phyloP scores from a whole-genome alignment of 2,888 invertebrate species.

The Cosmia trapezina region DNA sequence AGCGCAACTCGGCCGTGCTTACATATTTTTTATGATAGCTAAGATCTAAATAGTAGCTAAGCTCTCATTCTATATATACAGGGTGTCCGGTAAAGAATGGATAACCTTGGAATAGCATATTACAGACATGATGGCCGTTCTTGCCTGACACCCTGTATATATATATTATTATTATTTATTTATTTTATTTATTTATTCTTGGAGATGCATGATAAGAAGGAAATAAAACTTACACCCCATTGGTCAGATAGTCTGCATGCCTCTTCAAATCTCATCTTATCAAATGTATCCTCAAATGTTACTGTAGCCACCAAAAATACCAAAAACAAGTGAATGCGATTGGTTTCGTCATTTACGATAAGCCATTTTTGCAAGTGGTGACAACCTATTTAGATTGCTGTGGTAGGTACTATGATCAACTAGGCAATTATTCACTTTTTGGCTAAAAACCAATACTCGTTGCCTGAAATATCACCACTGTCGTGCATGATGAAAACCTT shows the following conservation, averaged over 20 bases:
- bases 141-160: too few species aligned
- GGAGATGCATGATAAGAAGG: neutral
- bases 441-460: neutral
- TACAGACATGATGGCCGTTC: too few species aligned
- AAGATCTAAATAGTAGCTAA: constrained; percentile 5
- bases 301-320: neutral
- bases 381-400: neutral
- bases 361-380: neutral
- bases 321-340: neutral
- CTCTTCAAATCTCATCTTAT: too few species aligned
- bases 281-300: neutral
- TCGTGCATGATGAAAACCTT: neutral
- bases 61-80: too few species aligned
- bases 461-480: neutral
- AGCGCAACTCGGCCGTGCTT: constrained; percentile 20
- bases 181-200: too few species aligned
- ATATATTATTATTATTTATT: too few species aligned
- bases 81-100: too few species aligned
- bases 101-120: too few species aligned
- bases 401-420: neutral
- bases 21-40: constrained; percentile 14
- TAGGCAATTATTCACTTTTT: neutral
- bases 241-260: neutral
- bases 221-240: neutral
- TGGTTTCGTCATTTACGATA: neutral